Base-by-base conservation (phyloP, 1,140 invertebrate species). In the Solen grandis region DNA sequence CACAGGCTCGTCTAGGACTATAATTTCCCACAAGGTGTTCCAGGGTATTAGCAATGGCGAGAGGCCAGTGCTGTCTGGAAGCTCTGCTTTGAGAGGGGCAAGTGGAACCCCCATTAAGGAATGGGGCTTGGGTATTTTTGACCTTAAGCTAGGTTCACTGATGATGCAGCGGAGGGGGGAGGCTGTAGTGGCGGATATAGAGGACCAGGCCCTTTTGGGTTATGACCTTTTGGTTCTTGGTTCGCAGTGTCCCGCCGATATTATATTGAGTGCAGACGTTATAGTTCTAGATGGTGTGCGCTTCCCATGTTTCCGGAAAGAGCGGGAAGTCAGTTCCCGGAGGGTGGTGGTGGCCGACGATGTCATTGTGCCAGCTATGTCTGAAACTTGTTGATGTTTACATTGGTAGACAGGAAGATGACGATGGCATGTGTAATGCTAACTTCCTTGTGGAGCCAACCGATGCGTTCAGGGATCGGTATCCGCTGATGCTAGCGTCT, bases 151-250 rank as follows among this genome's bases (percentile, higher is more conserved):
- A 8, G 54, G 54, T 3, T 16, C 52, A 22, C 46, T 41, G 10
- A 22, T 41, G 27, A 1, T 59, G 13, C 19, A 38, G 5, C 22
- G 22, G 4, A 36, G 0, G 0, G n/a, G 1, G 22, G 68, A 70
- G 57, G 22, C 50, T 29, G 50, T 60, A n/a, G 66, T 79, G 14
- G 66, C 76, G 35, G 57, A 79, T n/a, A 72, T 79, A 16, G 65
- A 70, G 54, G 76, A 79, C 55, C 66, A 72, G 10, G 76, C 31
- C 10, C 57, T 79, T 19, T 29, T 79, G 22, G 66, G 76, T n/a
- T 69, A 57, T 36, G 76, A 79, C 36, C n/a, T 79, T 33, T 72
- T 79, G 29, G 29, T 19, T 16, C 27, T 38, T 25, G 35, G 52
- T 19, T 14, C 16, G 10, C 16, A 35, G 0, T 35, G 55, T 1